Evolutionary conservation across 2,113 vertebrate genomes (phyloP).

Genomic region (Rhombomys opimus): DNA sequence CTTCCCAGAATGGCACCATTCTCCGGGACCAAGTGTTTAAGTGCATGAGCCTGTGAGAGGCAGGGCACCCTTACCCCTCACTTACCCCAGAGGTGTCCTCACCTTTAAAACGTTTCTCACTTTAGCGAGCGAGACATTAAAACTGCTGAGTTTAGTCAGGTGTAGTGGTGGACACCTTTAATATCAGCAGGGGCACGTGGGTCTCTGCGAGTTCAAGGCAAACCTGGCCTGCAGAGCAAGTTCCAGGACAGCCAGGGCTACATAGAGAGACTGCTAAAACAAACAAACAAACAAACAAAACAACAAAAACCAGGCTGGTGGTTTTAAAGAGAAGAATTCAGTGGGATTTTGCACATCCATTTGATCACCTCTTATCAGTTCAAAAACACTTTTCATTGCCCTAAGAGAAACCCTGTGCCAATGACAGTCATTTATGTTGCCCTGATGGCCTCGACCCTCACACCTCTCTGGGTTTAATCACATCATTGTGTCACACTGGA

Average conservation of each 20-base stretch:
- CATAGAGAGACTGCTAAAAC: background rate
- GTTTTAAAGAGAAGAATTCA: background rate
- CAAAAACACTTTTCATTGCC: background rate
- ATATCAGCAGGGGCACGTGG: background rate
- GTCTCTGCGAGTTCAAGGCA: background rate
- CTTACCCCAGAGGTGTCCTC: background rate
- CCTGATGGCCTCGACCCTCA: background rate
- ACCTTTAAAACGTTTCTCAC: background rate
- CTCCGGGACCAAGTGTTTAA: background rate
- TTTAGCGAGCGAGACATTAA: background rate
- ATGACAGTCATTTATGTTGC: background rate
- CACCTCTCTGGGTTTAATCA: too few relatives aligned
- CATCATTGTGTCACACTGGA: accelerated
- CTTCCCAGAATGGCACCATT: background rate
- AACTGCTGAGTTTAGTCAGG: background rate
- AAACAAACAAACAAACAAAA: background rate
- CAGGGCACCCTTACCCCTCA: background rate
- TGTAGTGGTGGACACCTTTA: background rate
- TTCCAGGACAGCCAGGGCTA: background rate
- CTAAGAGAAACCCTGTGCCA: background rate
- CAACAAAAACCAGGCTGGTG: background rate
- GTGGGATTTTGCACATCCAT: background rate
- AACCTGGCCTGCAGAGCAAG: background rate
- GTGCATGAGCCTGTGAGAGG: background rate
- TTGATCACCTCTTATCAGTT: background rate